Evolutionary conservation across 2,888 invertebrate species (phyloP).

Genomic region (Philereme vetulata): DNA sequence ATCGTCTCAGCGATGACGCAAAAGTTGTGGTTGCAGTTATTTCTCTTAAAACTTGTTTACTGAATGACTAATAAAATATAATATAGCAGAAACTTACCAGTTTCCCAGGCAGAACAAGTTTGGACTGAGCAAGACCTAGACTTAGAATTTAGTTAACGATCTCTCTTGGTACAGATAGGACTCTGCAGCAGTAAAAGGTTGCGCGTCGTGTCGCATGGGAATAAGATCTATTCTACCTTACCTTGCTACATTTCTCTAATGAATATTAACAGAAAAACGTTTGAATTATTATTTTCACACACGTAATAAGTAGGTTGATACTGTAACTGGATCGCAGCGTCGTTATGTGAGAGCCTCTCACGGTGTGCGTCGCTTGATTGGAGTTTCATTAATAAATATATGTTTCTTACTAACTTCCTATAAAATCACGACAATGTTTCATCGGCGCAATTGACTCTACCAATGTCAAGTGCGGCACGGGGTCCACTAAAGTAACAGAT

Average conservation of each 20-base stretch:
- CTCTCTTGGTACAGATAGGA: neutral
- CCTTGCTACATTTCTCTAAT: conserved; percentile 19
- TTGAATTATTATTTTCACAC: conserved; percentile 60
- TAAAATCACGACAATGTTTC: conserved; percentile 32
- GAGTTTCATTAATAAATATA: conserved; percentile 53
- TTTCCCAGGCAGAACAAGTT: conserved; percentile 20
- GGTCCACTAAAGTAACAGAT: no score
- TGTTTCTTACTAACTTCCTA: conserved; percentile 30
- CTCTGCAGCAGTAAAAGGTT: neutral
- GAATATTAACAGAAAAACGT: conserved; percentile 26
- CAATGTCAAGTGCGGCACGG: conserved; percentile 14
- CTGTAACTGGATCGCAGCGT: conserved; percentile 71
- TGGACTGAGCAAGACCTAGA: conserved; percentile 9
- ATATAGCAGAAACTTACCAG: conserved; percentile 12
- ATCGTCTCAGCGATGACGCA: conserved; percentile 13
- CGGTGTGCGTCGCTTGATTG: conserved; percentile 59
- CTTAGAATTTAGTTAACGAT: neutral
- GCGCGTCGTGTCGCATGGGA: neutral
- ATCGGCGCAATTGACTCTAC: conserved; percentile 20
- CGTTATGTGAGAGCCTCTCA: conserved; percentile 70
- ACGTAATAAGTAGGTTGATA: conserved; percentile 43
- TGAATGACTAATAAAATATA: conserved; percentile 10
- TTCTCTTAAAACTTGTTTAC: conserved; percentile 18
- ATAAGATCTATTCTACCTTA: conserved; percentile 9
- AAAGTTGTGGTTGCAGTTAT: conserved; percentile 14